These are phyloP conservation scores for Actinernus sp. DNA, from an alignment of 92 coral and sea anemone genomes.

Conservation along the genomic window DNA sequence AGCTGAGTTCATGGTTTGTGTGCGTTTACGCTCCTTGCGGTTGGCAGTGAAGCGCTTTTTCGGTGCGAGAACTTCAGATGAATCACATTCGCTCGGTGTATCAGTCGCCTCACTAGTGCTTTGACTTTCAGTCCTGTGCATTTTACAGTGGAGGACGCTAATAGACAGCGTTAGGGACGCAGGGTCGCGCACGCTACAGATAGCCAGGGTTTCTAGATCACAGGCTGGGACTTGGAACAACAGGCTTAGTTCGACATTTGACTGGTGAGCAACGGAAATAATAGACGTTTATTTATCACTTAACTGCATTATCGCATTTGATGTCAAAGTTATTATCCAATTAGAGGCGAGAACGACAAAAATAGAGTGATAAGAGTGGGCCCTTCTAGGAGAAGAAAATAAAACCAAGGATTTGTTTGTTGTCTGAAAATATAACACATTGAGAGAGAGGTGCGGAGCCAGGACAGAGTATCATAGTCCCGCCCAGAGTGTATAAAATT, in stretches of 20 bases:
- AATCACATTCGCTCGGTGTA: conserved; percentile 3
- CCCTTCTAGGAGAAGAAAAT: not conserved
- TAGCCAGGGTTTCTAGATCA: conserved; percentile 29
- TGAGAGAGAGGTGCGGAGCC: too few species aligned
- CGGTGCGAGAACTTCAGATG: conserved; percentile 4
- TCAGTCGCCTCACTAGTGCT: conserved; percentile 17
- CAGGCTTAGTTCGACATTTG: conserved; percentile 31
- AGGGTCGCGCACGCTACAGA: conserved; percentile 14
- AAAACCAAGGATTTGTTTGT: too few species aligned
- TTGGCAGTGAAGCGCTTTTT: conserved; percentile 73
- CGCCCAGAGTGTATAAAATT: not conserved
- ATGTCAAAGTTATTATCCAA: conserved; percentile 49
- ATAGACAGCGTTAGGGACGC: conserved; percentile 7
- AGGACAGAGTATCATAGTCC: not conserved
- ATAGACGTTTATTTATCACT: conserved; percentile 46
- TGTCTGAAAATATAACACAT: too few species aligned
- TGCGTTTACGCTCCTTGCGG: conserved; percentile 95
- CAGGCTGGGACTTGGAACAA: conserved; percentile 25
- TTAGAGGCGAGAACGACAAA: conserved; percentile 23
- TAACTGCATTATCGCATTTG: conserved; percentile 43
- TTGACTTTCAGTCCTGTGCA: conserved; percentile 30
- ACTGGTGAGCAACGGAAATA: conserved; percentile 20
- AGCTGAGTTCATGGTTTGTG: conserved; percentile 95
- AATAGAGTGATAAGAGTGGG: conserved; percentile 26
- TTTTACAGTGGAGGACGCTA: conserved; percentile 33